Evolutionary conservation across 2,113 vertebrate species (phyloP).

Genomic region (Bos indicus): DNA sequence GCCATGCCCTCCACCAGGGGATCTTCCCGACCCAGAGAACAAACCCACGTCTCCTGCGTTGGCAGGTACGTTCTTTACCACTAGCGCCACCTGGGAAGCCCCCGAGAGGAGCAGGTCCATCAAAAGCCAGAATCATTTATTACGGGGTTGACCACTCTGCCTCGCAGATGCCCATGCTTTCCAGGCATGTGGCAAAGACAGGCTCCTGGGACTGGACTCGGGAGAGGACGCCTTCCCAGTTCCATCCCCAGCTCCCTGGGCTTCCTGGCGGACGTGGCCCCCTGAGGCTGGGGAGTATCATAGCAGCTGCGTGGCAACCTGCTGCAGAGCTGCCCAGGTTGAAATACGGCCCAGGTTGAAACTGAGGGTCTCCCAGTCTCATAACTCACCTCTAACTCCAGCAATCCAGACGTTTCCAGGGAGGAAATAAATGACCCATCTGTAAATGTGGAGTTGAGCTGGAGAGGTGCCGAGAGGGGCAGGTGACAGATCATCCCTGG

Average conservation of each 20-base stretch:
- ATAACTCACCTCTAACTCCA: constrained; percentile 53
- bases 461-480: not conserved
- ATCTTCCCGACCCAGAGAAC: not conserved
- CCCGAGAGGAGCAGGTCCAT: not conserved
- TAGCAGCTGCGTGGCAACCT: not conserved
- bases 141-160: rapidly evolving
- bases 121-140: not conserved
- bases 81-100: not conserved
- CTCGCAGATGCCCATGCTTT: rapidly evolving
- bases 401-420: constrained; percentile 51
- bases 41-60: not conserved
- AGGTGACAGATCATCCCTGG: not conserved
- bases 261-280: not conserved
- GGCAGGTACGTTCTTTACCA: not conserved
- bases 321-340: not conserved
- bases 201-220: too few species aligned
- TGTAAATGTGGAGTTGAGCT: not conserved
- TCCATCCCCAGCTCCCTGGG: not conserved
- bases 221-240: too few species aligned
- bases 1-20: not conserved
- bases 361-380: constrained; percentile 16
- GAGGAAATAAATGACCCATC: constrained; percentile 54
- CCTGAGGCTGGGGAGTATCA: not conserved
- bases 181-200: rapidly evolving
- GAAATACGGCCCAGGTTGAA: constrained; percentile 54